phyloP scores from a whole-genome alignment of 1,140 invertebrate species.

The Drosophila yakuba region DNA sequence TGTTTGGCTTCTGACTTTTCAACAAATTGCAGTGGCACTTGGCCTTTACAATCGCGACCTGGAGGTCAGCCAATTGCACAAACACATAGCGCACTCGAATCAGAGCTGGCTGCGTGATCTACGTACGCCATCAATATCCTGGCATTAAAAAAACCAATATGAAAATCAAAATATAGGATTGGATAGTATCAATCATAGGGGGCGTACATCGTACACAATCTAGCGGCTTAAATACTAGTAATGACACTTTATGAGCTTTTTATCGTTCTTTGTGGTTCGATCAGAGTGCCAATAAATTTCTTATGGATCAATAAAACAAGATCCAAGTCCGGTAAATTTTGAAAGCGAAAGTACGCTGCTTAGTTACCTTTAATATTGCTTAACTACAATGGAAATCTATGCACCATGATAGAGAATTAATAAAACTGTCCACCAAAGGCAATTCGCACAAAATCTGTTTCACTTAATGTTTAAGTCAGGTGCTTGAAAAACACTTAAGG shows the following conservation, averaged over 20 bases:
- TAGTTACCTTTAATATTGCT: no score
- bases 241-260: slow-evolving; percentile 9
- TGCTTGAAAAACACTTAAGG: no score
- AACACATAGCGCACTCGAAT: slow-evolving; percentile 10
- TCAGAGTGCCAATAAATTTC: neutral
- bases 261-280: neutral
- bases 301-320: neutral
- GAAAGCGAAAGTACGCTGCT: neutral
- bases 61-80: slow-evolving; percentile 26
- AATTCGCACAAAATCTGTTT: neutral
- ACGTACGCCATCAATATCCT: neutral
- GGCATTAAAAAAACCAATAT: slow-evolving; percentile 1
- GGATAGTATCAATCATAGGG: neutral
- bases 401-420: neutral
- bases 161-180: slow-evolving; percentile 11
- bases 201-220: slow-evolving; percentile 3
- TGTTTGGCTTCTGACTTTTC: slow-evolving; percentile 27
- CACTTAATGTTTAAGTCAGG: neutral
- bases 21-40: slow-evolving; percentile 73
- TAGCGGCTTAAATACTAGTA: slow-evolving; percentile 3
- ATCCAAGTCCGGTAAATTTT: neutral
- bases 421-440: no score
- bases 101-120: slow-evolving; percentile 8
- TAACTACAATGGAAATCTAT: no score
- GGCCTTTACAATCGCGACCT: slow-evolving; percentile 50